Percentiles rank a stretch among this genome's conserved stretches.
Evolutionary conservation across 1,140 invertebrate genomes (phyloP).

Genomic region (Sycophila sp.): DNA sequence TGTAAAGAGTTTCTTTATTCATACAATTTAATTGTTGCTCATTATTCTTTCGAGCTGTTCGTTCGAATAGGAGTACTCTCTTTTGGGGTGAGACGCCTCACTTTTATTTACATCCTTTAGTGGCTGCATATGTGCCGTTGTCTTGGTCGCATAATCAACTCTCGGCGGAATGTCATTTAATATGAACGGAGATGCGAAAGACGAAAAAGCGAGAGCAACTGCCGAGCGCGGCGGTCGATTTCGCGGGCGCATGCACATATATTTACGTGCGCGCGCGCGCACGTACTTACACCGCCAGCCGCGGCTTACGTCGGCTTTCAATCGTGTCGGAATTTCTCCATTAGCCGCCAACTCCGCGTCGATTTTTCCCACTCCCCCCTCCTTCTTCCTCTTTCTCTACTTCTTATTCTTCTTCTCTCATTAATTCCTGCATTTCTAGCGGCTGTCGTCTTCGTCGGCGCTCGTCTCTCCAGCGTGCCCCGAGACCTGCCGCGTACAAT

Average conservation of each 20-base stretch:
- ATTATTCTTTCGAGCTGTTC: no score
- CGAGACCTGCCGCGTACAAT: not conserved
- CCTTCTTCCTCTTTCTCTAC: not conserved
- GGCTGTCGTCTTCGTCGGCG: not conserved
- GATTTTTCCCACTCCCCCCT: not conserved
- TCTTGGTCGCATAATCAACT: not conserved
- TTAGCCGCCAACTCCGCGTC: not conserved
- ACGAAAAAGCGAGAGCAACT: not conserved
- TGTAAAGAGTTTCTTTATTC: no score
- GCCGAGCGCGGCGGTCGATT: no score
- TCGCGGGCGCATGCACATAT: not conserved
- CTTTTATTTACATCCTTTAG: not conserved
- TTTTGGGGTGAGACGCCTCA: no score
- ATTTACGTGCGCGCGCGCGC: no score
- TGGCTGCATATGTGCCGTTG: no score
- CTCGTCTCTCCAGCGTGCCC: not conserved
- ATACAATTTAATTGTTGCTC: no score
- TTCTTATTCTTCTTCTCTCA: not conserved
- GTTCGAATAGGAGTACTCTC: no score
- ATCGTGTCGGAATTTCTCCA: conserved; percentile 27
- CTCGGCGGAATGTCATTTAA: conserved; percentile 12
- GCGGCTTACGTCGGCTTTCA: conserved; percentile 1
- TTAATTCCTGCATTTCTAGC: not conserved
- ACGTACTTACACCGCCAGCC: not conserved
- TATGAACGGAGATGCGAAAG: not conserved